Evolutionary conservation across 2,888 invertebrate species (phyloP), one percentile per base, ranked within the genome.

Genomic region (Andricus quercusramuli): DNA sequence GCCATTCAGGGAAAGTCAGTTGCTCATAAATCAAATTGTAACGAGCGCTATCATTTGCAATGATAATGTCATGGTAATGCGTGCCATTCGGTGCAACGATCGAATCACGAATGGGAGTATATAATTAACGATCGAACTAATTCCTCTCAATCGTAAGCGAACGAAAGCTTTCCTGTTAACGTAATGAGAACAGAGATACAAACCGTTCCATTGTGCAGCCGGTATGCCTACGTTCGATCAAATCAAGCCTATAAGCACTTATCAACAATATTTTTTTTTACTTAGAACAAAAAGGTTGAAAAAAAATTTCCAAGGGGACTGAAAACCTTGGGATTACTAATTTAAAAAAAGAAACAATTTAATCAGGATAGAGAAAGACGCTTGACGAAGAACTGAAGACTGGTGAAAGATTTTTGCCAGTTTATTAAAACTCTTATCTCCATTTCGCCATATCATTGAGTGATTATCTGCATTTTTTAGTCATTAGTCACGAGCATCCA

Each of bases 41-140:
- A 88, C 79, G 82, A 80, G 83, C 83, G 85, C 87, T 86, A 85
- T 87, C 86, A 89, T 86, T 88, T 85, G 84, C 86, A 86, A 89
- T 86, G 89, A 87, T 88, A 89, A 88, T 88, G 82, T 76, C 65
- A 70, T 70, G 70, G 51, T 70, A 70, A 70, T 70, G 70, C 84
- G 86, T 86, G 81, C 86, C 86, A 86, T 85, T 86, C 83, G 83
- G 51, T 85, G 82, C 82, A 86, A 66, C 84, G 81, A 83, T 66
- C 83, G 79, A 84, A 84, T 81, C 67, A 56, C 56, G 32, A 78
- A 67, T 56, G 22, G 29, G 81, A 88, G 84, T 88, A 87, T 80
- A 87, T 86, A 88, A 88, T 88, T 88, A 88, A 89, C 85, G 83
- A 85, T 66, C 78, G n/a, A 64, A 77, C 77, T 77, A 77, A 77